Conservation (phyloP, 2,113 vertebrate genomes). For the Delphinapterus leucas region DNA sequence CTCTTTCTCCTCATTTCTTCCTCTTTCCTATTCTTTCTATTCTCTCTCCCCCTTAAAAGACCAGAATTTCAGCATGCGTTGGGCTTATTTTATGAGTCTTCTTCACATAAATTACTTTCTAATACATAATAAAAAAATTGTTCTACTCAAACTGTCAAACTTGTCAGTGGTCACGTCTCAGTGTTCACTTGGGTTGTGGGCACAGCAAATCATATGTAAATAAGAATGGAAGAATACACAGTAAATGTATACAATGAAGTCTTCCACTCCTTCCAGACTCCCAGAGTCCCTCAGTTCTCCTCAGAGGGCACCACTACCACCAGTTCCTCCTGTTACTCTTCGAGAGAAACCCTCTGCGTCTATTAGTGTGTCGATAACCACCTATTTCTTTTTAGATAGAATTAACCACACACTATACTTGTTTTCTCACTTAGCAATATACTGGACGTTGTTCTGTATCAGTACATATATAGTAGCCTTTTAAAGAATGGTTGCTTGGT, state of each 20-base stretch:
- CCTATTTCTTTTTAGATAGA: background rate
- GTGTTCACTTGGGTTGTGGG: background rate
- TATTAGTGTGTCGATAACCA: background rate
- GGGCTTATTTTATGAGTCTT: background rate
- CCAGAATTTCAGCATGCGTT: background rate
- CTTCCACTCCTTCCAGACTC: background rate
- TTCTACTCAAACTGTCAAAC: background rate
- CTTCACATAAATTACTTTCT: background rate
- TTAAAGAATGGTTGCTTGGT: background rate
- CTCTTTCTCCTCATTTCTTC: background rate
- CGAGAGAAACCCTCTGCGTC: background rate
- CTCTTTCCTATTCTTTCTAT: background rate
- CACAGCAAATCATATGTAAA: background rate
- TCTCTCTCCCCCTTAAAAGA: background rate
- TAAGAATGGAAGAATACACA: background rate
- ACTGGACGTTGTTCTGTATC: background rate
- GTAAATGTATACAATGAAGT: background rate
- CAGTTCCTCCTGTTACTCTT: background rate
- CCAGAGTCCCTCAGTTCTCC: background rate
- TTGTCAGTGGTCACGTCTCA: background rate
- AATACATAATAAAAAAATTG: background rate
- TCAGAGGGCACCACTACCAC: background rate
- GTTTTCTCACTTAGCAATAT: background rate
- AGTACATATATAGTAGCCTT: background rate
- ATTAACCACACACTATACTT: background rate